Conservation (phyloP, 2,113 vertebrate species). For the Merops nubicus region DNA sequence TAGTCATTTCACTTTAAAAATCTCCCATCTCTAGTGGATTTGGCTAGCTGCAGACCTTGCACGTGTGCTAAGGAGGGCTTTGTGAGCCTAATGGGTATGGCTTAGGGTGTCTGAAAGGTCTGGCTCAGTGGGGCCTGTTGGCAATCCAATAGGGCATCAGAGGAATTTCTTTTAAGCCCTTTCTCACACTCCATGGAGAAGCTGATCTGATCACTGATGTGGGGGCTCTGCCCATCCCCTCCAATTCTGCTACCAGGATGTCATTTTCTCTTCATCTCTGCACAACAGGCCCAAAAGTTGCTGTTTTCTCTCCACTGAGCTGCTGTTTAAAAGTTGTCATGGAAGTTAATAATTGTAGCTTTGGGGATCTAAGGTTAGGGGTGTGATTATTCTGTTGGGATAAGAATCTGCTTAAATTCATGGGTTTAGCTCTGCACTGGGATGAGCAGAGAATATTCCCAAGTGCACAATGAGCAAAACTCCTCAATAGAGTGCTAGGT, state of each 20-base stretch:
- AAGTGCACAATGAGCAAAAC: background rate
- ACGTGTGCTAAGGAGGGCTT: background rate
- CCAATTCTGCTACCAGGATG: rapidly evolving
- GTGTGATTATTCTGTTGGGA: slow-evolving; percentile 13
- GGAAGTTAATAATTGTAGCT: slow-evolving; percentile 18
- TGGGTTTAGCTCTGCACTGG: background rate
- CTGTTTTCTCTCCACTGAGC: background rate
- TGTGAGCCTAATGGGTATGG: background rate
- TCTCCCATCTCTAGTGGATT: background rate
- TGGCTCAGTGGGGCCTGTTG: background rate
- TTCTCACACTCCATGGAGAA: background rate
- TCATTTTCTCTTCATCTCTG: background rate
- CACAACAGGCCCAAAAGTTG: background rate
- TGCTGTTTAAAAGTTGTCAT: background rate
- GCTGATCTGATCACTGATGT: background rate
- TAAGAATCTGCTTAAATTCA: slow-evolving; percentile 10
- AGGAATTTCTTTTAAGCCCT: background rate
- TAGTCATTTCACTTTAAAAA: rapidly evolving
- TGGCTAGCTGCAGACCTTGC: background rate
- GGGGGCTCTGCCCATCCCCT: background rate
- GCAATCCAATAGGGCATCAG: background rate
- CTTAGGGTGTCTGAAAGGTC: background rate
- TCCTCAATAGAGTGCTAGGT: slow-evolving; percentile 19
- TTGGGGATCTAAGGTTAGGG: slow-evolving; percentile 1
- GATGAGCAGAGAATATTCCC: slow-evolving; percentile 17